Percentiles rank a stretch among this genome's conserved stretches.
Conservation (phyloP, 2,113 vertebrate species). For the Thalassoma bifasciatum region DNA sequence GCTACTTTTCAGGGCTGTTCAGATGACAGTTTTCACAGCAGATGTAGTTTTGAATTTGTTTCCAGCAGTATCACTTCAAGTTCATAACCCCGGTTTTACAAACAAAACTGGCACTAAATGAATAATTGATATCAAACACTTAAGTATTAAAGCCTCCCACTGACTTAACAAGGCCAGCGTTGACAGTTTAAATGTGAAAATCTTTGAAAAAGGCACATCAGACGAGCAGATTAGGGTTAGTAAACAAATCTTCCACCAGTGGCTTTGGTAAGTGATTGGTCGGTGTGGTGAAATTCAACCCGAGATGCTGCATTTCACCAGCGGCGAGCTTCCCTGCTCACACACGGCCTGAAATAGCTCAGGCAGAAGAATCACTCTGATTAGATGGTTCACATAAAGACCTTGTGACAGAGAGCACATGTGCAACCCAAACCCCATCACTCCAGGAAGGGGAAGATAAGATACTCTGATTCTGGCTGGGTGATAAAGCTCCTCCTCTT, state of each 20-base stretch:
- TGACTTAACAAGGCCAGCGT: background rate
- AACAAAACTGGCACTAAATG: slow-evolving; percentile 32
- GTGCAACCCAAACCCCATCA: slow-evolving; percentile 20
- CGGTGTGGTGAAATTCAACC: slow-evolving; percentile 19
- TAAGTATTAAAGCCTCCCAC: slow-evolving; percentile 3
- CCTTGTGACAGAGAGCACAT: slow-evolving; percentile 39
- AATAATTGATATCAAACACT: slow-evolving; percentile 25
- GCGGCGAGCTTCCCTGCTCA: slow-evolving; percentile 20
- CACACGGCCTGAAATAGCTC: slow-evolving; percentile 51
- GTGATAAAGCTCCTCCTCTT: slow-evolving; percentile 8
- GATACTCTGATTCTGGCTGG: slow-evolving; percentile 11
- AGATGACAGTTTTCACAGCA: slow-evolving; percentile 2
- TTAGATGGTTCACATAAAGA: slow-evolving; percentile 58
- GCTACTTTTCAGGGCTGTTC: background rate
- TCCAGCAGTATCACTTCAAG: background rate
- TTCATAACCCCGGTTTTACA: slow-evolving; percentile 10
- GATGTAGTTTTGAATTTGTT: slow-evolving; percentile 18
- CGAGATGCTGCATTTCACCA: slow-evolving; percentile 46
- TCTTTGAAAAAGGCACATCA: slow-evolving; percentile 1
- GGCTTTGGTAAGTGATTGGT: slow-evolving; percentile 10
- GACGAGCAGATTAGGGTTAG: background rate
- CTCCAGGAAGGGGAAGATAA: slow-evolving; percentile 22
- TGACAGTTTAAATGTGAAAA: background rate
- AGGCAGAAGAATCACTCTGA: slow-evolving; percentile 47
- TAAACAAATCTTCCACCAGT: background rate